A percentile compares a stretch with the other conserved stretches of the same genome.
Conservation (phyloP, 1,140 invertebrate species). For the Drosophila subobscura region DNA sequence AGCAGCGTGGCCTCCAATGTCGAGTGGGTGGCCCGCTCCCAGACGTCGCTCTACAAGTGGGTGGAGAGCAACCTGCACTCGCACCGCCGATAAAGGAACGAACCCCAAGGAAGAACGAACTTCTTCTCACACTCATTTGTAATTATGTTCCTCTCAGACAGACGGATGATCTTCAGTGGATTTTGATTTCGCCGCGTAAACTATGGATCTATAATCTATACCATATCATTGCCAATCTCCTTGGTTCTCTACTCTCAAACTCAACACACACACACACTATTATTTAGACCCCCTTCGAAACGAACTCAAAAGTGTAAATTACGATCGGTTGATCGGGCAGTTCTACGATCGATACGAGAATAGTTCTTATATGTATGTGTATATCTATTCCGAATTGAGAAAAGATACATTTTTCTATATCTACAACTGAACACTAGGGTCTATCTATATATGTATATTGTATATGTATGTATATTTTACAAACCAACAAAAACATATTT, state of each 20-base stretch:
- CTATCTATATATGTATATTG: slow-evolving; percentile 70
- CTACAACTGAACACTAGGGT: slow-evolving; percentile 73
- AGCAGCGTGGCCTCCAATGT: slow-evolving; percentile 83
- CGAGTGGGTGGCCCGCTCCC: slow-evolving; percentile 82
- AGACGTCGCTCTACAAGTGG: slow-evolving; percentile 82
- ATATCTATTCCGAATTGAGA: slow-evolving; percentile 28
- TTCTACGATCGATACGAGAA: slow-evolving; percentile 8
- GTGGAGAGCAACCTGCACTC: slow-evolving; percentile 78
- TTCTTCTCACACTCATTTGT: slow-evolving; percentile 64
- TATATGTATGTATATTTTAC: slow-evolving; percentile 81
- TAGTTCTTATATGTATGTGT: slow-evolving; percentile 23
- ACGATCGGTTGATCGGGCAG: slow-evolving; percentile 40
- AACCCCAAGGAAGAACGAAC: neutral
- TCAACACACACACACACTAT: slow-evolving; percentile 12
- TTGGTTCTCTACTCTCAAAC: slow-evolving; percentile 47
- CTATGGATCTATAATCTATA: slow-evolving; percentile 61
- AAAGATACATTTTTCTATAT: slow-evolving; percentile 45
- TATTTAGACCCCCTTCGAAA: slow-evolving; percentile 15
- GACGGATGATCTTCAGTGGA: slow-evolving; percentile 31
- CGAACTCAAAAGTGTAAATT: slow-evolving; percentile 30
- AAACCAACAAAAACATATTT: slow-evolving; percentile 63
- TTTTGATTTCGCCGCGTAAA: slow-evolving; percentile 46
- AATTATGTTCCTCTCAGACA: slow-evolving; percentile 74
- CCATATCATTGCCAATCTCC: slow-evolving; percentile 80
- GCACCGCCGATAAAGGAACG: slow-evolving; percentile 69